Percentiles rank a stretch among this genome's conserved stretches.
Conservation (phyloP, 1,140 invertebrate genomes). For the Drosophila ficusphila region DNA sequence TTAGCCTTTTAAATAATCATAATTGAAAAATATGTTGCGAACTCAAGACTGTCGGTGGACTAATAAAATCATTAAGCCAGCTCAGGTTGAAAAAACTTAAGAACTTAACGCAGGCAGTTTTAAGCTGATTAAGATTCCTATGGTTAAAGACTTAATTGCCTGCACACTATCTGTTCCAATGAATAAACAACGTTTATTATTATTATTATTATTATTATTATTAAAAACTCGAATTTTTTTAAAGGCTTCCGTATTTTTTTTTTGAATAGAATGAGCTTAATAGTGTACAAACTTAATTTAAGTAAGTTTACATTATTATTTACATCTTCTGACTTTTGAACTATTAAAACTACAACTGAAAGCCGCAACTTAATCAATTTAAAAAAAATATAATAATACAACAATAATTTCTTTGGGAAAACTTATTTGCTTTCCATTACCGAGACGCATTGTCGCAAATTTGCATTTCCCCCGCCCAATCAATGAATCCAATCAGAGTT, state of each 20-base stretch:
- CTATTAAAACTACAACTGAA: too few species aligned
- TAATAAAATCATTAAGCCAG: too few species aligned
- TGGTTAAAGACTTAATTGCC: not conserved
- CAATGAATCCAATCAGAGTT: constrained; percentile 41
- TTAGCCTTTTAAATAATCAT: too few species aligned
- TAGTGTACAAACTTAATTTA: too few species aligned
- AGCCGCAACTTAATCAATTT: not conserved
- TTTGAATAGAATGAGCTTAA: too few species aligned
- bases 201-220: too few species aligned
- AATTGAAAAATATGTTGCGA: too few species aligned
- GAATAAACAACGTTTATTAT: not conserved
- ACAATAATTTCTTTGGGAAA: not conserved
- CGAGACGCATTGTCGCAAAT: constrained; percentile 17
- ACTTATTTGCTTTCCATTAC: not conserved
- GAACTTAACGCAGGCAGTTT: too few species aligned
- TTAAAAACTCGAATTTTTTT: too few species aligned
- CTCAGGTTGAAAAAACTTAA: too few species aligned
- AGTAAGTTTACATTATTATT: not conserved
- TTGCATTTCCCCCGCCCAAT: constrained; percentile 25
- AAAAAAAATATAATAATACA: not conserved
- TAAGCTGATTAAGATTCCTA: not conserved
- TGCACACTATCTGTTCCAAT: not conserved
- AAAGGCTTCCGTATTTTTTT: too few species aligned
- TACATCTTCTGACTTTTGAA: not conserved
- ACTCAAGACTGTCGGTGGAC: too few species aligned